phyloP scores from a whole-genome alignment of 2,797 vertebrate genomes.

The Galagoides demidoff region DNA sequence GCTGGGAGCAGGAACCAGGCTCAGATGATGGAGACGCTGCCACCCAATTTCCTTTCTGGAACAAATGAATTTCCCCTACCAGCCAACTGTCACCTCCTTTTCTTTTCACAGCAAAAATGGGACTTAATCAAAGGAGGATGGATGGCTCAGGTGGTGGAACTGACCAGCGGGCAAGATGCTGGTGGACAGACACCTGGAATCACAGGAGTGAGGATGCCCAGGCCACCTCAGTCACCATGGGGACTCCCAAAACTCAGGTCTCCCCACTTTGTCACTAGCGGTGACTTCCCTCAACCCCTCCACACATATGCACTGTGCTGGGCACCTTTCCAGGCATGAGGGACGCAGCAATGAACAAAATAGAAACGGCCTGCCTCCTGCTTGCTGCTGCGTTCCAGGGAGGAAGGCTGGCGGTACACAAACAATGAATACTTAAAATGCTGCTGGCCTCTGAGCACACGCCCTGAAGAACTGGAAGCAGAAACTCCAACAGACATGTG shows the following conservation, averaged over 20 bases:
- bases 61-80: not conserved
- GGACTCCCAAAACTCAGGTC: not conserved
- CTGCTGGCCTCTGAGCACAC: rapidly evolving
- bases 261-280: rapidly evolving
- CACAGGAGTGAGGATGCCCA: rapidly evolving
- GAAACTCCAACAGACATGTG: rapidly evolving
- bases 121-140: not conserved
- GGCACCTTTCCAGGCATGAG: not conserved
- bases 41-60: constrained; percentile 54
- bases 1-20: not conserved
- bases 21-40: rapidly evolving
- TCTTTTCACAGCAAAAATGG: not conserved
- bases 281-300: not conserved
- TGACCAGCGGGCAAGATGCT: not conserved
- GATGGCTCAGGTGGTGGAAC: not conserved
- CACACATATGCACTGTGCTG: rapidly evolving
- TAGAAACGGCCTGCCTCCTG: rapidly evolving
- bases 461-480: rapidly evolving
- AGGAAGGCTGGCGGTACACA: rapidly evolving
- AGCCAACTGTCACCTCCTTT: constrained; percentile 19
- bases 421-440: not conserved
- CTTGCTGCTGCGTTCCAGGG: rapidly evolving
- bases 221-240: rapidly evolving
- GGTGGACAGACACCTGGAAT: rapidly evolving
- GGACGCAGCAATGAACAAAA: rapidly evolving